phyloP scores from a whole-genome alignment of 2,797 vertebrate species.

The Antennarius maculatus region DNA sequence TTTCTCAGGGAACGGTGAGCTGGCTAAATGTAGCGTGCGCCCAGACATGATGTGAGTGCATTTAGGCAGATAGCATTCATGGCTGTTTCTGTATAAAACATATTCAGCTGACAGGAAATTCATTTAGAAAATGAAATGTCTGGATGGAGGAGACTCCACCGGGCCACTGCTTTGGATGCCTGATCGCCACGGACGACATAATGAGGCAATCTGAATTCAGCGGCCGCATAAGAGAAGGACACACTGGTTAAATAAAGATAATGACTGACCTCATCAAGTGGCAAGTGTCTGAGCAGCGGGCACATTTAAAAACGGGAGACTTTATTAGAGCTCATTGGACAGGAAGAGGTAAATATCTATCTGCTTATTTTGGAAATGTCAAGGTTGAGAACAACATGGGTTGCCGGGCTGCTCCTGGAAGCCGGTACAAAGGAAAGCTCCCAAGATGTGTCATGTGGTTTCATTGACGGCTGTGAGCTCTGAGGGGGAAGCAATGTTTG shows the following conservation, averaged over 20 bases:
- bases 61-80: not conserved
- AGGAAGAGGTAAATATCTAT: conserved; percentile 3
- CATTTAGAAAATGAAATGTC: conserved; percentile 1
- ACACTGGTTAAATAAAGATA: conserved; percentile 35
- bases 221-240: conserved; percentile 5
- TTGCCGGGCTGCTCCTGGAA: not conserved
- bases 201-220: conserved; percentile 32
- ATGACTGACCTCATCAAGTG: conserved; percentile 32
- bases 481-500: no score
- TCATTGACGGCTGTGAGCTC: no score
- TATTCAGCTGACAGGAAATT: not conserved
- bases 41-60: not conserved
- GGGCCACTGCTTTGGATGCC: not conserved
- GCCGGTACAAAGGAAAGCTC: not conserved
- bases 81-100: conserved; percentile 2
- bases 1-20: not conserved
- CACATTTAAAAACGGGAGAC: not conserved
- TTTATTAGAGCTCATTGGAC: conserved; percentile 4
- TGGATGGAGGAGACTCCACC: not conserved
- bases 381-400: not conserved
- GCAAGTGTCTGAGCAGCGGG: conserved; percentile 19
- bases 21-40: not conserved
- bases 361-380: conserved; percentile 1
- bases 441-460: no score
- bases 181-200: conserved; percentile 19